A percentile compares a stretch with the other conserved stretches of the same genome.
Evolutionary conservation across 1,140 invertebrate species (phyloP).

Genomic region (Aphaenogaster floridana): DNA sequence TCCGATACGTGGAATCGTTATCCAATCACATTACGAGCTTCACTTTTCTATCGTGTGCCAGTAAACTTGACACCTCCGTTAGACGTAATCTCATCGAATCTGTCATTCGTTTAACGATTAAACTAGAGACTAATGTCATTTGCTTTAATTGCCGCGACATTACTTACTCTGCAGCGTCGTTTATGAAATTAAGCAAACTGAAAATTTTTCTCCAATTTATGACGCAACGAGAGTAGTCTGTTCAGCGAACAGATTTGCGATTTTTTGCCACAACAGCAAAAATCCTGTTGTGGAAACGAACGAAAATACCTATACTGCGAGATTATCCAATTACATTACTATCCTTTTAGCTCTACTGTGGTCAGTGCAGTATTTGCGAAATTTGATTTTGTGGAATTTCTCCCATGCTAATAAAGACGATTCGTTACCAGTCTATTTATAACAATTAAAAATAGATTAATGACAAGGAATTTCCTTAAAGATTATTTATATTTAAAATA

Average conservation of each 20-base stretch:
- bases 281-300: background rate
- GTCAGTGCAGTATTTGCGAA: background rate
- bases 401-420: background rate
- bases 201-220: constrained; percentile 20
- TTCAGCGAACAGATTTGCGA: background rate
- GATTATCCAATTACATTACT: constrained; percentile 51
- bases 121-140: constrained; percentile 10
- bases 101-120: constrained; percentile 42
- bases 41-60: constrained; percentile 31
- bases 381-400: constrained; percentile 21
- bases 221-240: background rate
- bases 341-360: background rate
- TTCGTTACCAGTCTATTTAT: background rate
- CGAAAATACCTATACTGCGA: background rate
- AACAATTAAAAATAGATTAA: constrained; percentile 5
- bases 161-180: background rate
- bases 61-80: constrained; percentile 41
- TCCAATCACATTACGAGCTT: constrained; percentile 43
- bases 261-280: constrained; percentile 9
- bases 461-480: no score
- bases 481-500: background rate
- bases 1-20: constrained; percentile 42
- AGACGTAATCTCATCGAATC: constrained; percentile 19
- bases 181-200: constrained; percentile 33
- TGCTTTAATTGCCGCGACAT: constrained; percentile 1